Evolutionary conservation across 2,797 vertebrate genomes (phyloP), one percentile per base, ranked within the genome.

Genomic region (Syngnathus rostellatus): DNA sequence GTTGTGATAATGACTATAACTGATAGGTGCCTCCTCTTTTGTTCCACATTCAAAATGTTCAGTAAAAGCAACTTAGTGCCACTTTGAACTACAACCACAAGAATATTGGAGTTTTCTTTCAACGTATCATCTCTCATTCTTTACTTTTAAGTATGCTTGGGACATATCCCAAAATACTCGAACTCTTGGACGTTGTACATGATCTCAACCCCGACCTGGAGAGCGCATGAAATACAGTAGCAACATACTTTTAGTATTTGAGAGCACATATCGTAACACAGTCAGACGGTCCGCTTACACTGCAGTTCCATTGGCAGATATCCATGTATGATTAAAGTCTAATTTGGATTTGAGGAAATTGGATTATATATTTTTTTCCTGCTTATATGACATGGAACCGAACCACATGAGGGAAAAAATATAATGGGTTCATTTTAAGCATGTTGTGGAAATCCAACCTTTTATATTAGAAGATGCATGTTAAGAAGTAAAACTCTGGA

Each of bases 401-500:
- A 8, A 8, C 23, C 5, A 37, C 23, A 57, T 16, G 4, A 37
- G 54, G 54, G 8, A 16, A 31, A 31, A 57, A 16, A 6, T 3
- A 12, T 16, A 12, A 57, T 1, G 6, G 12, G 25, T 37, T 31
- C 6, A 6, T 55, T 19, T 39, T 8, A 39, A 39, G 2, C 38
- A 60, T 61, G 58, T 61, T 37, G 31, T 38, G 31, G 38, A 61
- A 21, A 40, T 61, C 4, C 16, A 58, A 58, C 55, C 14, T 58
- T 37, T 37, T 25, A 48, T 17, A 48, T 16, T 48, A 58, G 31
- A 21, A 5, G 58, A 19, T 40, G 8, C 58, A n/a, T 21, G 16
- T 21, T 39, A 60, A 60, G 61, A 70, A 64, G 53, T 6, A 16
- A 19, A 46, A n/a, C 62, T 73, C 65, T 17, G 41, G 67, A 61